Conservation (phyloP, 1,140 invertebrate genomes). For the Hyles euphorbiae region DNA sequence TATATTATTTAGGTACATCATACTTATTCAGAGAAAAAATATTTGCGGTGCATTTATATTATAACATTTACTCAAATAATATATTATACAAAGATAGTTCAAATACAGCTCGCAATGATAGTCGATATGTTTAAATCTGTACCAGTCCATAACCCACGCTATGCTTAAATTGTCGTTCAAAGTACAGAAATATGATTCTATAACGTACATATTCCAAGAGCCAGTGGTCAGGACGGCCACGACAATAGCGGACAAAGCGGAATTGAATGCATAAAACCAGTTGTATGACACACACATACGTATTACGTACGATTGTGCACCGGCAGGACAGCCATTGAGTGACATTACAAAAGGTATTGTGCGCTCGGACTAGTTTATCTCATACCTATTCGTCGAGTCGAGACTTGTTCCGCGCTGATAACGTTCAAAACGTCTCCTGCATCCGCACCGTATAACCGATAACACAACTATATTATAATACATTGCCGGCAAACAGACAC, state of each 20-base stretch:
- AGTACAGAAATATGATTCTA: not conserved
- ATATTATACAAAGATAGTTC: no score
- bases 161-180: no score
- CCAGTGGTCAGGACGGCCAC: slow-evolving; percentile 30
- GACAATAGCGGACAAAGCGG: slow-evolving; percentile 42
- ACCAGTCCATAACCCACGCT: no score
- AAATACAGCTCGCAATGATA: no score
- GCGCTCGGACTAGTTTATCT: slow-evolving; percentile 51
- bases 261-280: slow-evolving; percentile 50
- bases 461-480: no score
- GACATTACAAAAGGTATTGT: slow-evolving; percentile 63
- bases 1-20: no score
- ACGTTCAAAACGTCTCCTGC: slow-evolving; percentile 25
- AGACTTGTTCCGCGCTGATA: slow-evolving; percentile 62
- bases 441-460: no score
- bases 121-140: no score
- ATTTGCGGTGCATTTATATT: no score
- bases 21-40: no score
- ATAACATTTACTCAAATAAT: no score
- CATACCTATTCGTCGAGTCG: slow-evolving; percentile 38
- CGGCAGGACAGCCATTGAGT: slow-evolving; percentile 38
- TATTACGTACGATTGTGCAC: slow-evolving; percentile 13
- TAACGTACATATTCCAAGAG: slow-evolving; percentile 33
- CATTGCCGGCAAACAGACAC: no score
- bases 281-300: slow-evolving; percentile 31